Evolutionary conservation across 2,113 vertebrate genomes (phyloP), one percentile per base, ranked within the genome.

Genomic region (Sturnira hondurensis): DNA sequence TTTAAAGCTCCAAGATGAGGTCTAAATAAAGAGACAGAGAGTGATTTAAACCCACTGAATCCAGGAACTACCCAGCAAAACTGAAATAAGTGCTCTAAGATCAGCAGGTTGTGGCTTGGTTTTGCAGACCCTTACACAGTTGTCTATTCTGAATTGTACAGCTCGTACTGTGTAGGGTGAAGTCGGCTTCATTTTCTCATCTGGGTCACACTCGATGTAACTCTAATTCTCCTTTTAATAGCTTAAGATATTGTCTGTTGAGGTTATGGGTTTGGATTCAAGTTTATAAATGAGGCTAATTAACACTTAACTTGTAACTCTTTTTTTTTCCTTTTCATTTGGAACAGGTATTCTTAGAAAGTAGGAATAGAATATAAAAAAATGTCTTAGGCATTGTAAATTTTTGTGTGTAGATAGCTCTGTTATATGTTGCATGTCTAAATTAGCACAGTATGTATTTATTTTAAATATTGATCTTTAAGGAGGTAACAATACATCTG

Each of bases 401-500:
- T 98, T 98, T 97, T 97, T 94, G 95, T 97, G 93, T 96, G 93
- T 96, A 98, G 98, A 98, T 98, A 98, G 90, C 95, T 97, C 88
- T 98, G 97, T 98, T 98, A 97, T 98, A 96, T 92, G 97, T 97
- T 98, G 93, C 95, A 82, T 97, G 97, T 97, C 98, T 98, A 97
- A 98, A 97, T 98, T 98, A 98, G 97, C 97, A 96, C 98, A 98
- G 96, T 97, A 97, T 98, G 97, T 98, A 98, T 98, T 97, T 95
- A 93, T 98, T 98, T 98, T 98, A 98, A 98, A 97, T 98, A 98
- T 97, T 97, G 98, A 98, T 98, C 97, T 98, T 98, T 98, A 98
- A 98, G 97, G 17, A 2, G 98, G 96, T 96, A 94, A 89, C 3
- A 97, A 98, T 98, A 98, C 98, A 98, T 98, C 98, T 97, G 97